A percentile compares a stretch with the other conserved stretches of the same genome.
phyloP scores from a whole-genome alignment of 2,888 invertebrate genomes.

The Lissonota sp. region DNA sequence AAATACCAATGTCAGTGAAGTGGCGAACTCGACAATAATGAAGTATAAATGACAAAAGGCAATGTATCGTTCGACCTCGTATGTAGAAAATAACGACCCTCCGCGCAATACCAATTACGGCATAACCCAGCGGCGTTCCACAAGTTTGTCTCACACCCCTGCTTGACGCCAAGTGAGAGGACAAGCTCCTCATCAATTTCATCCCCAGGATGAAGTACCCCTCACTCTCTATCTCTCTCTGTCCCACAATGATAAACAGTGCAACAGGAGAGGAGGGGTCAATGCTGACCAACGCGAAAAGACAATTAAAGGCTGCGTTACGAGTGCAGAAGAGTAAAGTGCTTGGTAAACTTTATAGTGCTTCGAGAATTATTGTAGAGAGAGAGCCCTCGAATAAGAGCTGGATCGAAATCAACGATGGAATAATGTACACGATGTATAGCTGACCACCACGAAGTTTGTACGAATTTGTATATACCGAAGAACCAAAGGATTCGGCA shows the following conservation, averaged over 20 bases:
- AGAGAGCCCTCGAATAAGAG: slow-evolving; percentile 43
- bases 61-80: slow-evolving; percentile 34
- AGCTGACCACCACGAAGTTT: not conserved
- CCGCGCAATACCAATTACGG: slow-evolving; percentile 54
- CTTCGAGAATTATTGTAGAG: slow-evolving; percentile 32
- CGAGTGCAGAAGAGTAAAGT: slow-evolving; percentile 24
- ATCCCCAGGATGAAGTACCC: not conserved
- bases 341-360: slow-evolving; percentile 18
- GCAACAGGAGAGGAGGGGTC: not conserved
- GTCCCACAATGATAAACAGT: slow-evolving; percentile 41
- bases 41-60: slow-evolving; percentile 28
- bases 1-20: slow-evolving; percentile 42
- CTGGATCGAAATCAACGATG: slow-evolving; percentile 41
- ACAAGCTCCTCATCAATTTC: not conserved
- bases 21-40: slow-evolving; percentile 19
- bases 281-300: slow-evolving; percentile 36
- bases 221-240: slow-evolving; percentile 1
- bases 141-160: slow-evolving; percentile 62
- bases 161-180: slow-evolving; percentile 9
- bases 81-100: slow-evolving; percentile 49
- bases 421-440: not conserved
- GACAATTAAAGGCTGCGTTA: slow-evolving; percentile 31
- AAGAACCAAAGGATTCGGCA: not conserved
- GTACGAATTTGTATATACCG: not conserved
- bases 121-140: slow-evolving; percentile 57